phyloP scores from a whole-genome alignment of 2,797 vertebrate species.

The Onychomys leucogaster region DNA sequence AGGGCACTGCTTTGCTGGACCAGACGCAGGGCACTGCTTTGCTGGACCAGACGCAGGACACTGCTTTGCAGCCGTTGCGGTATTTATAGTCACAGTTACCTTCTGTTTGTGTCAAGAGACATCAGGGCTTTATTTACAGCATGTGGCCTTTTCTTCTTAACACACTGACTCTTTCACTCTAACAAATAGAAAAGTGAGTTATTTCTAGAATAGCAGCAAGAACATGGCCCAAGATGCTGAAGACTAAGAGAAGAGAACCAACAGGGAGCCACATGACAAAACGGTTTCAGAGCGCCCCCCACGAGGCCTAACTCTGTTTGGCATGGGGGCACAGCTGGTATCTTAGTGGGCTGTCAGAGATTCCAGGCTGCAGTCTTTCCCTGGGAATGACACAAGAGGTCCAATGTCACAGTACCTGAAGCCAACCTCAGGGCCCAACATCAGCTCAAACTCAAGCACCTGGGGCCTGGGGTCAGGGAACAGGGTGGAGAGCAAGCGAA shows the following conservation, averaged over 20 bases:
- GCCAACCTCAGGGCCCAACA: neutral
- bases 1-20: neutral
- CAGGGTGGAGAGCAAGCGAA: neutral
- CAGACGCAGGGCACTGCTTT: too few relatives aligned
- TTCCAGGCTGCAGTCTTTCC: neutral
- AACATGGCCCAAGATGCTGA: neutral
- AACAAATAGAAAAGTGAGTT: conserved; percentile 51
- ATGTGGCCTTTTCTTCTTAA: conserved; percentile 3
- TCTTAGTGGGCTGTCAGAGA: neutral
- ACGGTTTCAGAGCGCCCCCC: neutral
- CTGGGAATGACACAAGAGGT: neutral
- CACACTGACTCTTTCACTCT: neutral
- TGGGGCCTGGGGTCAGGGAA: neutral
- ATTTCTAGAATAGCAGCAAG: conserved; percentile 29
- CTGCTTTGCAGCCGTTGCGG: neutral
- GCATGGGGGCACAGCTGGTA: neutral
- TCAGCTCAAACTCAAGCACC: neutral
- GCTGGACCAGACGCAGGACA: neutral
- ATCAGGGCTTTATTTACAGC: conserved; percentile 24
- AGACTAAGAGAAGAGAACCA: neutral
- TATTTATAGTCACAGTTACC: conserved; percentile 39
- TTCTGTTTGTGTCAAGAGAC: conserved; percentile 52
- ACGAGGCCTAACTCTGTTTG: neutral
- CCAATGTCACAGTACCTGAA: neutral
- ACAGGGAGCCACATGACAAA: neutral